These are phyloP conservation scores for Ceratina japonica DNA, from an alignment of 1,140 invertebrate genomes.

Conservation along the genomic window DNA sequence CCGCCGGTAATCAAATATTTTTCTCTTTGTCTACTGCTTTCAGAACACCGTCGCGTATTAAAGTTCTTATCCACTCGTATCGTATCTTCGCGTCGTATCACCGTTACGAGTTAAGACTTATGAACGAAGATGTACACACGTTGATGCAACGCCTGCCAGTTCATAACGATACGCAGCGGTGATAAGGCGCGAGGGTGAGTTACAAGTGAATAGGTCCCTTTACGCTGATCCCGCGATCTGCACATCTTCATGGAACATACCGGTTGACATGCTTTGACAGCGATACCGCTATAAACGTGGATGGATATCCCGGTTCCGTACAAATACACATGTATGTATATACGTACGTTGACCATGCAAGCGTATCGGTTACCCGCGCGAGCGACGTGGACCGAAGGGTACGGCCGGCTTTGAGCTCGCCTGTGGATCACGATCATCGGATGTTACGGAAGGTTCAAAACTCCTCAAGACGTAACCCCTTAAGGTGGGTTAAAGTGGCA, in stretches of 20 bases:
- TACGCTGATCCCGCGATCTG: background rate
- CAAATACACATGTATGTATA: background rate
- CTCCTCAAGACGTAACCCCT: conserved; percentile 68
- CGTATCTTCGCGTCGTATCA: too few relatives aligned
- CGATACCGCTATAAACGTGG: conserved; percentile 22
- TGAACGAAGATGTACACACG: too few relatives aligned
- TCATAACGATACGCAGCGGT: background rate
- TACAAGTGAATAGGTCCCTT: background rate
- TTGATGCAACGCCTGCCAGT: too few relatives aligned
- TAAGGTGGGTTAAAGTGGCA: conserved; percentile 75
- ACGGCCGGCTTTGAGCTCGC: background rate
- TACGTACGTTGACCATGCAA: conserved; percentile 17
- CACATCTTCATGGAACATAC: background rate
- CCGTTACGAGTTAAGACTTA: too few relatives aligned
- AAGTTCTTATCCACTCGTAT: too few relatives aligned
- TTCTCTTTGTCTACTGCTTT: background rate
- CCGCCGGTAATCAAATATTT: conserved; percentile 81
- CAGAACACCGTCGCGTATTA: background rate
- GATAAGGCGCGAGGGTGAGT: too few relatives aligned
- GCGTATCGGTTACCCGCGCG: conserved; percentile 16
- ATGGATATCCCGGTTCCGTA: background rate
- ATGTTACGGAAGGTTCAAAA: conserved; percentile 49
- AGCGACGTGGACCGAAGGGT: background rate
- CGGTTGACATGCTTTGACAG: conserved; percentile 32
- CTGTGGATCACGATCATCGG: conserved; percentile 24